phyloP scores from a whole-genome alignment of 1,140 invertebrate species.

The Harlomillsia oculata region DNA sequence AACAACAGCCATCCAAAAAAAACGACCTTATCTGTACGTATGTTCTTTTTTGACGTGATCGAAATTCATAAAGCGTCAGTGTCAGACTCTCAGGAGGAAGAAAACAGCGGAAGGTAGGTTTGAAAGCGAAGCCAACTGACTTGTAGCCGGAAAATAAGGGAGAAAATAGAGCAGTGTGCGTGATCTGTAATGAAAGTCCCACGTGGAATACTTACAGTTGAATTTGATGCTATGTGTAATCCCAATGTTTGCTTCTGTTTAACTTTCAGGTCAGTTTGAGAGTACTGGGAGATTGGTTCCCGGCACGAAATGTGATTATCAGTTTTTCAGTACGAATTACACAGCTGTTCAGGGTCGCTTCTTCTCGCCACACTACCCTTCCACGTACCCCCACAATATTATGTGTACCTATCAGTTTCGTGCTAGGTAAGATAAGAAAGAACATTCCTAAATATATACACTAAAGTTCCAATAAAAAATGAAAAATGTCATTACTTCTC shows the following conservation, averaged over 20 bases:
- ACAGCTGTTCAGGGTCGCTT: constrained; percentile 57
- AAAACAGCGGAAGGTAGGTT: no score
- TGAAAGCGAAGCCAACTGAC: no score
- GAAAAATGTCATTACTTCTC: not conserved
- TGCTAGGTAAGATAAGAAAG: constrained; percentile 51
- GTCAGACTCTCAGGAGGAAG: no score
- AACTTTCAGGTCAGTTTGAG: constrained; percentile 56
- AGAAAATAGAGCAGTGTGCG: no score
- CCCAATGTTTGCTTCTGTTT: constrained; percentile 12
- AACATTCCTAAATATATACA: not conserved
- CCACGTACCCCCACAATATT: constrained; percentile 68
- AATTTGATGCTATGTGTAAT: not conserved
- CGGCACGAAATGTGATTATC: constrained; percentile 64
- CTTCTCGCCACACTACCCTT: constrained; percentile 73
- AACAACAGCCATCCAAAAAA: no score
- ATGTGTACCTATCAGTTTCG: constrained; percentile 68
- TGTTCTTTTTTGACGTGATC: no score
- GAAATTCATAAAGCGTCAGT: no score
- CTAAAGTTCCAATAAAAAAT: not conserved
- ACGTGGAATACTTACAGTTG: not conserved
- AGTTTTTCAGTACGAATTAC: constrained; percentile 58
- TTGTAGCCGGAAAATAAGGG: no score
- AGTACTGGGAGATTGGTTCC: constrained; percentile 58
- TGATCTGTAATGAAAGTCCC: no score
- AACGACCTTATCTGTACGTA: no score